Percentiles rank a stretch among this genome's conserved stretches.
Evolutionary conservation across 1,140 invertebrate species (phyloP).

Genomic region (Trissolcus basalis): DNA sequence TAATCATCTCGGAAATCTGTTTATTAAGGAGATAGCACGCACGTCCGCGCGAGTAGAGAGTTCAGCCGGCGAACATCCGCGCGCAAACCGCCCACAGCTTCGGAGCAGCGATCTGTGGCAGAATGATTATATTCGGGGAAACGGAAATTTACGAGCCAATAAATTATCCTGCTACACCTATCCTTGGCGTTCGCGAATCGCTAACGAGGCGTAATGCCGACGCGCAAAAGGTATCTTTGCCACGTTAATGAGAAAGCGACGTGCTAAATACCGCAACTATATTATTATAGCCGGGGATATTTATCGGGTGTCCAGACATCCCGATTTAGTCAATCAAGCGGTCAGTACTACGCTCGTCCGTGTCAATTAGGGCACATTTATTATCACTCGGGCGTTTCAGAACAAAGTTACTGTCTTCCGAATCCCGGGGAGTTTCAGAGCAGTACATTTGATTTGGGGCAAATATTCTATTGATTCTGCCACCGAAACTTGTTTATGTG

Average conservation of each 20-base stretch:
- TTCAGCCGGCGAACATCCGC: not conserved
- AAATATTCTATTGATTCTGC: too few relatives aligned
- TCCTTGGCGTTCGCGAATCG: slow-evolving; percentile 62
- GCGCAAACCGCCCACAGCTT: slow-evolving; percentile 29
- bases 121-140: slow-evolving; percentile 67
- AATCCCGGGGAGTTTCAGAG: too few relatives aligned
- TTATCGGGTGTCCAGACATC: slow-evolving; percentile 30
- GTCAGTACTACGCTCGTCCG: slow-evolving; percentile 19
- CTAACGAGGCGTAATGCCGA: slow-evolving; percentile 69
- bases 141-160: slow-evolving; percentile 72
- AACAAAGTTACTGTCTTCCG: slow-evolving; percentile 17
- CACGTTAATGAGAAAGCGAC: slow-evolving; percentile 63
- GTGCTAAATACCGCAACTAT: slow-evolving; percentile 46
- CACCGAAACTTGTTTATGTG: too few relatives aligned
- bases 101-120: slow-evolving; percentile 21
- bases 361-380: slow-evolving; percentile 31
- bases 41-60: not conserved
- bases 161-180: slow-evolving; percentile 66
- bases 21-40: slow-evolving; percentile 9
- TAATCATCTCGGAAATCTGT: slow-evolving; percentile 7
- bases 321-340: slow-evolving; percentile 21
- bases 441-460: too few relatives aligned
- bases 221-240: slow-evolving; percentile 45
- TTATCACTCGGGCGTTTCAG: slow-evolving; percentile 12
- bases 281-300: slow-evolving; percentile 25